A percentile compares a stretch with the other conserved stretches of the same genome.
Evolutionary conservation across 2,797 vertebrate species (phyloP).

Genomic region (Cynodonichthys magdalenae): DNA sequence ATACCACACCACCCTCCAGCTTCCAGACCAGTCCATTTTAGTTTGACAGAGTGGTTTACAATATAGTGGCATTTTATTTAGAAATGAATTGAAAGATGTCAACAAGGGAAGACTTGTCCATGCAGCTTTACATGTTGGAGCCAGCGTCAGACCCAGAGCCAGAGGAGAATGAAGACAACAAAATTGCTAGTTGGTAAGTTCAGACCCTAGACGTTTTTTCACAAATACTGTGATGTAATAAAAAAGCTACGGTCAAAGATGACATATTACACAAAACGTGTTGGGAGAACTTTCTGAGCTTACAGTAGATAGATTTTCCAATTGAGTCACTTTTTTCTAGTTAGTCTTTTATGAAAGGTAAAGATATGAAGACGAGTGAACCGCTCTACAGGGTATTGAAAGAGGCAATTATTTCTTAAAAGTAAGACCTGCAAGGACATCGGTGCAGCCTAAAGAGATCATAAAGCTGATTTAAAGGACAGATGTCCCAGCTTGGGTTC

Average conservation of each 20-base stretch:
- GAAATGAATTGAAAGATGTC: no score
- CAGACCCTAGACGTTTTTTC: no score
- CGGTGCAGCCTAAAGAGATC: constrained; percentile 88
- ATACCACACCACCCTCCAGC: no score
- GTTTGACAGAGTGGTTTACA: no score
- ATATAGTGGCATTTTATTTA: no score
- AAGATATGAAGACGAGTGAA: constrained; percentile 88
- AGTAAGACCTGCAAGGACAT: constrained; percentile 97
- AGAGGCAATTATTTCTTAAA: constrained; percentile 98
- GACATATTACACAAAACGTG: constrained; percentile 93
- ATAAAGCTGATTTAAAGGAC: constrained; percentile 98
- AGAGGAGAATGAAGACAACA: no score
- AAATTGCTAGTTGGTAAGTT: no score
- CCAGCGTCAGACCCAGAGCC: no score
- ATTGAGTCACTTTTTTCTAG: constrained; percentile 97
- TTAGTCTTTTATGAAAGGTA: constrained; percentile 99
- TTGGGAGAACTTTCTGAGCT: constrained; percentile 99
- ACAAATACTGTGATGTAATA: no score
- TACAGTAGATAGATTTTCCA: constrained; percentile 99
- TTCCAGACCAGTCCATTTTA: no score
- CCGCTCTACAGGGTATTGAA: constrained; percentile 89
- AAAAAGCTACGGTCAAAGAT: constrained; percentile 91
- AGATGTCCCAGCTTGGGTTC: constrained; percentile 90
- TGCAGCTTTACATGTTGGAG: no score
- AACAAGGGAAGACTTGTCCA: no score